Conservation (phyloP, 2,888 invertebrate species). For the Nemotelus pantherinus region DNA sequence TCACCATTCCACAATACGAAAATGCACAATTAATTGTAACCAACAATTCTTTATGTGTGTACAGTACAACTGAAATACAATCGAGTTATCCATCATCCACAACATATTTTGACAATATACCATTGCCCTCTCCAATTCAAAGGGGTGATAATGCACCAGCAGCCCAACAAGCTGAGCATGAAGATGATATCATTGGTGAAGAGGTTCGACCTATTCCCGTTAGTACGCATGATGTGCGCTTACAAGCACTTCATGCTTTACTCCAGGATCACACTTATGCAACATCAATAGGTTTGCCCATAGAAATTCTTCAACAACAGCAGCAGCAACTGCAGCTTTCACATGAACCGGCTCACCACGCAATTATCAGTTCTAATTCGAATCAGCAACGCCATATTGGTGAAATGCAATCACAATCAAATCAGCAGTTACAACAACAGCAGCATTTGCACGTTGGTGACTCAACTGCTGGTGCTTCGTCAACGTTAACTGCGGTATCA, state of each 20-base stretch:
- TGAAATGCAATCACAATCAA: too few species aligned
- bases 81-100: constrained; percentile 48
- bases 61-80: constrained; percentile 52
- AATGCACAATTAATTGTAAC: background rate
- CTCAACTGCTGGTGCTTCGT: constrained; percentile 9
- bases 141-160: constrained; percentile 50
- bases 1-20: background rate
- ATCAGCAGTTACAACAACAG: constrained; percentile 19
- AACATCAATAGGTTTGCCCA: constrained; percentile 55
- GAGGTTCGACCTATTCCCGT: constrained; percentile 63
- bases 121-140: constrained; percentile 51
- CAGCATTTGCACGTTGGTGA: constrained; percentile 16
- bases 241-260: constrained; percentile 62
- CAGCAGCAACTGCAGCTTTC: constrained; percentile 23
- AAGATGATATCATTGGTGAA: constrained; percentile 63
- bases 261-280: constrained; percentile 64
- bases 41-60: background rate
- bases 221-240: constrained; percentile 59
- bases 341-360: constrained; percentile 40
- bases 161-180: constrained; percentile 54
- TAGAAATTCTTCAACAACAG: constrained; percentile 48
- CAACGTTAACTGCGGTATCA: constrained; percentile 49
- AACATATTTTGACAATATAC: constrained; percentile 53
- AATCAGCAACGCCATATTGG: constrained; percentile 48
- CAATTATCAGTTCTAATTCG: constrained; percentile 34